Percentiles rank a stretch among this genome's conserved stretches.
Conservation (phyloP, 2,888 invertebrate species). For the Ectemnius continuus region DNA sequence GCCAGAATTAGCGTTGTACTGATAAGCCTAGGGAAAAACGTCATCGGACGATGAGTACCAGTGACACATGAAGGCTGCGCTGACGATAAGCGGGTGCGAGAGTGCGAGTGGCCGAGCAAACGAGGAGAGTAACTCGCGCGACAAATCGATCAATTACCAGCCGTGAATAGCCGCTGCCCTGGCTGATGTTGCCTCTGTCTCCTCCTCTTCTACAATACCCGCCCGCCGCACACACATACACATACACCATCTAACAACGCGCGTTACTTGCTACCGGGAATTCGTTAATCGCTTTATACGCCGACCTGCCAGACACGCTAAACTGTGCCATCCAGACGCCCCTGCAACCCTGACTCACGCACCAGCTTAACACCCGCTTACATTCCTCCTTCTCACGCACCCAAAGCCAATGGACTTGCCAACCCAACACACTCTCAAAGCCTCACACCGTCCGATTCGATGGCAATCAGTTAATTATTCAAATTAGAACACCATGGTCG, state of each 20-base stretch:
- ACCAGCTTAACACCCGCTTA: background rate
- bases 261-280: conserved; percentile 7
- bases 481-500: no score
- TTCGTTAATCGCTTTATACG: conserved; percentile 51
- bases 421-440: no score
- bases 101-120: conserved; percentile 29
- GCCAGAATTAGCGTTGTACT: conserved; percentile 36
- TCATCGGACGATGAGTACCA: conserved; percentile 30
- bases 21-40: conserved; percentile 42
- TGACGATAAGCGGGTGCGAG: conserved; percentile 28
- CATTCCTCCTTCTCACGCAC: no score
- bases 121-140: conserved; percentile 48
- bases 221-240: no score
- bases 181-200: no score
- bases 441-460: no score
- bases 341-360: conserved; percentile 22
- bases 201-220: no score
- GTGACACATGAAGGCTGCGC: conserved; percentile 45
- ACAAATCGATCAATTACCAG: conserved; percentile 53
- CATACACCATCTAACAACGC: no score
- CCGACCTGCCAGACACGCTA: conserved; percentile 36
- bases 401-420: no score
- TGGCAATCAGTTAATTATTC: no score
- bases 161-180: conserved; percentile 50
- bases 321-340: conserved; percentile 26